A percentile compares a stretch with the other conserved stretches of the same genome.
phyloP scores from a whole-genome alignment of 2,797 vertebrate genomes.

The Acanthurus lineatus region DNA sequence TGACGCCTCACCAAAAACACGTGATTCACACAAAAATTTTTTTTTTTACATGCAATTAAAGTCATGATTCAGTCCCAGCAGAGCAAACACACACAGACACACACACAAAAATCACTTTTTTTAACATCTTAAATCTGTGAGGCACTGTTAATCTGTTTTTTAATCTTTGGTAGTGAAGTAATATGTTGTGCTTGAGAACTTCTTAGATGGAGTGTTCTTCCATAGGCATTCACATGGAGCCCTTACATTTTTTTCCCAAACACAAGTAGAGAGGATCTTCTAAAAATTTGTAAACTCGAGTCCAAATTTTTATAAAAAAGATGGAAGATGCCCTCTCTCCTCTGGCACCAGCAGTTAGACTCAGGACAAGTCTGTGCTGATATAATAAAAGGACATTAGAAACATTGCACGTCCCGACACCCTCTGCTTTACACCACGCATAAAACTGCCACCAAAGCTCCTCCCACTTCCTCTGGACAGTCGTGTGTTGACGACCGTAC shows the following conservation, averaged over 20 bases:
- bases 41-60: conserved; percentile 19
- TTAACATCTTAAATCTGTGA: conserved; percentile 18
- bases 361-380: conserved; percentile 8
- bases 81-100: conserved; percentile 8
- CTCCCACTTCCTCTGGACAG: conserved; percentile 28
- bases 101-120: conserved; percentile 2
- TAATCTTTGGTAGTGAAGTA: conserved; percentile 47
- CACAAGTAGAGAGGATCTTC: background rate
- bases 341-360: conserved; percentile 2
- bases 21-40: conserved; percentile 24
- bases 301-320: conserved; percentile 1
- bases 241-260: background rate
- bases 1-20: background rate
- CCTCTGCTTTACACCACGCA: conserved; percentile 28
- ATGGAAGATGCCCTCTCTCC: background rate
- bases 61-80: conserved; percentile 35
- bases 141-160: conserved; percentile 24
- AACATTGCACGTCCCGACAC: conserved; percentile 68
- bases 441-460: background rate
- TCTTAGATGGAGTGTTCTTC: conserved; percentile 13
- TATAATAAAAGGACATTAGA: conserved; percentile 27
- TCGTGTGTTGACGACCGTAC: conserved; percentile 2
- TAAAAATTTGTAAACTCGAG: background rate
- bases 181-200: conserved; percentile 11
- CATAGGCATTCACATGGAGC: conserved; percentile 4